Evolutionary conservation across 2,888 invertebrate species (phyloP), one percentile per base, ranked within the genome.

Genomic region (Monopis laevigella): DNA sequence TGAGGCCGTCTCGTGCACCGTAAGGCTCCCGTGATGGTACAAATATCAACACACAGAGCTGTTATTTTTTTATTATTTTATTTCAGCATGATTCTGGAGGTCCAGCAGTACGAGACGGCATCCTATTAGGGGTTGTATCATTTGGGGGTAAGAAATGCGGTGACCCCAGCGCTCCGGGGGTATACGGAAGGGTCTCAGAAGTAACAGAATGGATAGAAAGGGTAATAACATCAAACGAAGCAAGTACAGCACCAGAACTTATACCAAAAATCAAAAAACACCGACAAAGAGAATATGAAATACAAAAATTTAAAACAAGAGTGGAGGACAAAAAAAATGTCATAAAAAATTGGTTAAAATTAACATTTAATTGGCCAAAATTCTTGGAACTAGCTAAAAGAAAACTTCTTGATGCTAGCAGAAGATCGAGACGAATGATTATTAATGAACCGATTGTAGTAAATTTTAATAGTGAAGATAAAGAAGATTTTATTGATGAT

Each of bases 121-220:
- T 77, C 0, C 61, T 78, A 0, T 51, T 77, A 0, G 78, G 78
- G 0, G 59, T 78, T 1, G 80, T 78, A 0, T 78, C 78, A 0
- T 78, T 78, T 36, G 78, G 78, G 0, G 78, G 78, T 32, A 73
- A 73, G 50, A 64, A 69, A 43, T 78, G 78, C n/a, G 78, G 78
- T 0, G 78, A 77, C 49, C 75, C 78, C 0, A 58, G 61, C n/a
- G 75, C 74, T 0, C 78, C 78, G 0, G 78, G 80, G 0, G 80
- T 78, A 6, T 78, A 78, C 55, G 66, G 69, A 48, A 45, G 72
- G 2, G 77, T 75, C 1, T 61, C 72, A 0, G 60, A 73, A 46
- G 45, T 71, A 35, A 74, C 77, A 1, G 28, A 40, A 12, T 44
- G 41, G 41, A 41, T 45, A 2, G 72, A 77, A 34, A 16, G 45